Base-by-base conservation (phyloP, 2,113 vertebrate genomes). In the Crocuta crocuta region DNA sequence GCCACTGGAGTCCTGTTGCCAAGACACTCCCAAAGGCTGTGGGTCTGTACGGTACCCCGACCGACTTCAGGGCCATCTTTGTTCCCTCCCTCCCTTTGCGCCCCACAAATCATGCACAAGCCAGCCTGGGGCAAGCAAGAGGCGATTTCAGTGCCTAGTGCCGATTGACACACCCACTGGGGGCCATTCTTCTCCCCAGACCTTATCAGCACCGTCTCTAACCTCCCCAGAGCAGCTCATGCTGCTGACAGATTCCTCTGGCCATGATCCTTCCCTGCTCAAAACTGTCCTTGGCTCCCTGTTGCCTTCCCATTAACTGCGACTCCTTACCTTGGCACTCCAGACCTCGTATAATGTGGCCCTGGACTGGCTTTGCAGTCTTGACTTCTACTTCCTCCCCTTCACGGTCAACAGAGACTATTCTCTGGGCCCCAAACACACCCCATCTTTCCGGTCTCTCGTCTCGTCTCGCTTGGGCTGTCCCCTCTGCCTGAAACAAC, bases 21-120 rank as follows among this genome's bases (percentile, higher is more conserved):
- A n/a, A 58, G 85, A 19, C 19, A 19, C n/a, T 84, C 7, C 11
- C 16, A 48, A 17, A 33, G 61, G 58, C n/a, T 23, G 19, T 23
- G 21, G 10, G 68, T 43, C n/a, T 24, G 17, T 43, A n/a, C 0
- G 0, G 10, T 0, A 10, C n/a, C 45, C 76, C 33, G 35, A 12
- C 26, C n/a, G 10, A 19, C 39, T 70, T 92, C 26, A 61, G 53
- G 0, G 2, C 10, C 28, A 5, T 23, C 66, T 82, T 76, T 55
- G 33, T 61, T 50, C 53, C 48, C 43, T 86, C 45, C 24, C 5
- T 3, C 1, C 6, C 68, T 48, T 11, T 28, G 15, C 1, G 31
- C 28, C 23, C 39, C 16, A 26, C 0, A 10, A 21, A n/a, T 79
- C 91, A 87, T 16, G 17, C 61, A 15, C 0, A 5, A 31, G 78